Base-by-base conservation (phyloP, 2,888 invertebrate species). In the Mamestra brassicae region DNA sequence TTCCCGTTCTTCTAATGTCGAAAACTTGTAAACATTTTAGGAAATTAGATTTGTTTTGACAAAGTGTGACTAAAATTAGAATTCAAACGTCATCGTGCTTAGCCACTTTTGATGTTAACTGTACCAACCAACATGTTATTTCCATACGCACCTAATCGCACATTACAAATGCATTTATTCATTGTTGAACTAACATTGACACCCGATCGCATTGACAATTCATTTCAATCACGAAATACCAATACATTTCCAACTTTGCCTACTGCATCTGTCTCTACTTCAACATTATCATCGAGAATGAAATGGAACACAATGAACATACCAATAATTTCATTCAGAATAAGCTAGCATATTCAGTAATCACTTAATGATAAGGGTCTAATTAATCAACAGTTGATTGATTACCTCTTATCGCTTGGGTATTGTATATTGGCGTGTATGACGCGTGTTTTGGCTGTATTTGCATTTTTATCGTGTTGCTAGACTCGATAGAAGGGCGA, bases 361-460 rank as follows among this genome's bases (percentile, higher is more conserved):
- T 74, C 74, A 76, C 42, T 78, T 76, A 78, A 72, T 87, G 91
- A 91, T 90, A 91, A 89, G 83, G 70, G 67, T 72, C 74, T 87
- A 90, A 91, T 92, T 92, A 90, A 90, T 91, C 90, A 90, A 85
- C 80, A 75, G 73, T 81, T 90, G 91, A 92, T 90, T 85, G 87
- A 92, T 90, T 87, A 80, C 80, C 47, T 83, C 80, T 86, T 88
- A 86, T 85, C 88, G 63, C n/a, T 15, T 17, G 11, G 69, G 69
- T 76, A 63, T 66, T 75, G 66, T 63, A 70, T 71, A 78, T 58
- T 71, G 11, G 71, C 52, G 34, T 60, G 50, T 52, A 26, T 58
- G 26, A 50, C 34, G 52, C 10, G 26, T 42, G 63, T 70, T 78
- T 70, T 2, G 45, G 64, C 34, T 26, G 38, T 73, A 77, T 81